These are phyloP conservation scores for Dryadula phaetusa DNA, from an alignment of 2,888 invertebrate species.

Conservation along the genomic window DNA sequence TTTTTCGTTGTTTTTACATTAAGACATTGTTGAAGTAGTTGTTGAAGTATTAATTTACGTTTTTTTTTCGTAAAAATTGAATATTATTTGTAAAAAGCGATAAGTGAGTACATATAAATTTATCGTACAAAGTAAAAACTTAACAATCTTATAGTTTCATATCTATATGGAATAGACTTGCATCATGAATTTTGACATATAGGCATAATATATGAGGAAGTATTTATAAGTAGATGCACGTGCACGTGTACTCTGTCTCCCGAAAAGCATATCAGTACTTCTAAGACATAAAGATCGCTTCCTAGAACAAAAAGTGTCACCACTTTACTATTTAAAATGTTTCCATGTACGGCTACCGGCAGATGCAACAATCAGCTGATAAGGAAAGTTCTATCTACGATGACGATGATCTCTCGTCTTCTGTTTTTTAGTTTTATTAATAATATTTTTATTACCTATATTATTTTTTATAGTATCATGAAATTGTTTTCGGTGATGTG, in stretches of 20 bases:
- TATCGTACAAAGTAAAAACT: neutral
- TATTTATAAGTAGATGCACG: constrained; percentile 44
- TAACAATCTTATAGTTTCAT: no score
- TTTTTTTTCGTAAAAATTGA: no score
- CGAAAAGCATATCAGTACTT: constrained; percentile 38
- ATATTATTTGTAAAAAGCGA: no score
- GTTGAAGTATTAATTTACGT: no score
- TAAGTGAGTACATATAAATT: no score
- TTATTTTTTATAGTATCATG: neutral
- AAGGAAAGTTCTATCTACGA: constrained; percentile 20
- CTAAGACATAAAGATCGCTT: constrained; percentile 39
- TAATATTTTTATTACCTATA: neutral
- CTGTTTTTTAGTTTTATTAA: neutral
- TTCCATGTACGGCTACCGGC: constrained; percentile 50
- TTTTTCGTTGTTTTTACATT: neutral
- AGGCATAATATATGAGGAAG: constrained; percentile 37
- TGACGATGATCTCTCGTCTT: neutral
- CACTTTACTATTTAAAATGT: constrained; percentile 52
- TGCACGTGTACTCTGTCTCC: constrained; percentile 44
- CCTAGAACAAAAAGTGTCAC: constrained; percentile 58
- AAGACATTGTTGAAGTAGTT: no score
- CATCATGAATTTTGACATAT: constrained; percentile 27
- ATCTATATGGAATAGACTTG: constrained; percentile 22
- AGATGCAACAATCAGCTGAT: constrained; percentile 25
- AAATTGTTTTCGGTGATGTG: neutral